Percentiles rank a stretch among this genome's conserved stretches.
These are phyloP conservation scores for Magallana angulata DNA, from an alignment of 1,140 invertebrate species.

Conservation along the genomic window DNA sequence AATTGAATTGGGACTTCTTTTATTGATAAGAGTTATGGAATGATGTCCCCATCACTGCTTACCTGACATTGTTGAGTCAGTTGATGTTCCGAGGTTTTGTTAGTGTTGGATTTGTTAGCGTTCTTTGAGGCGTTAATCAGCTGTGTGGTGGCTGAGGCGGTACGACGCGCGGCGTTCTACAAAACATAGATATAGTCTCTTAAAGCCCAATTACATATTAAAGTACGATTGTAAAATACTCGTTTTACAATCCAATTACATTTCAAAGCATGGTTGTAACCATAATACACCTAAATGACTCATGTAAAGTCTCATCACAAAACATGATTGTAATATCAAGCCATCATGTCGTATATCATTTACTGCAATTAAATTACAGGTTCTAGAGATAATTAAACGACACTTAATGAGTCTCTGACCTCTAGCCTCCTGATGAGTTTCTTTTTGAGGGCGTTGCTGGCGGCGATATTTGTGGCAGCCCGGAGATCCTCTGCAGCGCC, in stretches of 20 bases:
- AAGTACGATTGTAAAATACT: no score
- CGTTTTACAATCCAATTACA: no score
- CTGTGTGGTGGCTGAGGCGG: slow-evolving; percentile 93
- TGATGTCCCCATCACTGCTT: background rate
- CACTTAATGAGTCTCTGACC: slow-evolving; percentile 73
- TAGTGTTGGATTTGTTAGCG: slow-evolving; percentile 86
- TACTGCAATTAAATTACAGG: no score
- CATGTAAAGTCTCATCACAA: no score
- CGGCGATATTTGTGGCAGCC: slow-evolving; percentile 91
- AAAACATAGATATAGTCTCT: slow-evolving; percentile 10
- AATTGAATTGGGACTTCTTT: no score
- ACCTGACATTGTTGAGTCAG: slow-evolving; percentile 88
- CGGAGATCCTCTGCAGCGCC: slow-evolving; percentile 94
- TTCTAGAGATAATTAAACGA: no score
- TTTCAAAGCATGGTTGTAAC: no score
- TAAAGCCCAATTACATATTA: no score
- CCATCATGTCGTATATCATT: no score
- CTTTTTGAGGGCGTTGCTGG: slow-evolving; percentile 88
- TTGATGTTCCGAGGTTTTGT: slow-evolving; percentile 87
- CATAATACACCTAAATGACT: no score
- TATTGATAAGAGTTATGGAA: no score
- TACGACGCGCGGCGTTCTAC: slow-evolving; percentile 89
- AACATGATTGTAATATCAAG: no score
- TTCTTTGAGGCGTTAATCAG: slow-evolving; percentile 84
- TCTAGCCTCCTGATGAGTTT: slow-evolving; percentile 88